Evolutionary conservation across 92 coral and sea anemone species (phyloP), one percentile per base, ranked within the genome.

Genomic region (Paragorgia papillata): DNA sequence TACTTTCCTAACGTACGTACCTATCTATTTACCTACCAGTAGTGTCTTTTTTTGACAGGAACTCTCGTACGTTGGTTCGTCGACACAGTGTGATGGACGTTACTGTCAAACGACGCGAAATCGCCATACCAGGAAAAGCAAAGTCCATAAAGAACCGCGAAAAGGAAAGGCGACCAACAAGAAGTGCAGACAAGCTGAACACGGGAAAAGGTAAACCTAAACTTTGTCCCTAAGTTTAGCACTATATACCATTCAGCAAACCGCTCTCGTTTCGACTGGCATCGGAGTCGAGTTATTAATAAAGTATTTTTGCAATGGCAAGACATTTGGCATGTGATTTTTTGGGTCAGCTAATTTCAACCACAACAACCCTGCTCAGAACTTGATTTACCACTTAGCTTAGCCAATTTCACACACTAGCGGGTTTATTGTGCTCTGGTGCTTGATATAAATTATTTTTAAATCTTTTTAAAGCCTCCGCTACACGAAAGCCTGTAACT

Each of bases 41-140:
- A n/a, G n/a, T n/a, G n/a, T 18, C 4, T 8, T 21, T 7, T 29
- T 62, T 9, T 26, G 1, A 8, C 19, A 19, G 44, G 46, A 80
- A 85, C 27, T 59, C 83, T 37, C 90, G 92, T 79, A 67, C 78
- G 34, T 41, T 93, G 41, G 87, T 92, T 29, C 92, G 97, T 10
- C 97, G 87, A 40, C 79, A 75, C 62, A 93, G 97, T 37, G 88
- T 90, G 14, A 80, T 84, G 41, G 97, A 84, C 31, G 84, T 88
- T 61, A 81, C 86, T 18, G 88, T 79, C 9, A 93, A 86, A 76
- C 79, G 97, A 32, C 89, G 97, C 46, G 97, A 90, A 79, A 93
- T 93, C 31, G 89, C 84, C 24, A 80, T 93, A 9, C 97, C 97
- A 26, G 91, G 76, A 8, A 90, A 87, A 62, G 83, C 86, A 18